These are phyloP conservation scores for Trematocara variabile DNA, from an alignment of 2,113 vertebrate species.

Conservation along the genomic window DNA sequence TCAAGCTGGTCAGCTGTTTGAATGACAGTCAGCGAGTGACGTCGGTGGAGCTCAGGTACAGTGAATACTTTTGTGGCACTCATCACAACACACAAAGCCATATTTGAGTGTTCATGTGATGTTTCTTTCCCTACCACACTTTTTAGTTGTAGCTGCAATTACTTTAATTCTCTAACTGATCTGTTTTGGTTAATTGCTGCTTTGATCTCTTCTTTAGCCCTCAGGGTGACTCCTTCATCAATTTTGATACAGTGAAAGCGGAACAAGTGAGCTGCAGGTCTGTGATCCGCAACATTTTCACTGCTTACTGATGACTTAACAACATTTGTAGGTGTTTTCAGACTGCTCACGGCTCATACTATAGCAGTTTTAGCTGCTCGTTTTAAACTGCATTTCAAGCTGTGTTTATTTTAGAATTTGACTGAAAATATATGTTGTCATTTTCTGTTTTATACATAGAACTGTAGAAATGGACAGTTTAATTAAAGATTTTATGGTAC, in stretches of 20 bases:
- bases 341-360: rapidly evolving
- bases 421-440: background rate
- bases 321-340: background rate
- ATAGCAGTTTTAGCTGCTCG: no score
- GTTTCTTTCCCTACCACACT: background rate
- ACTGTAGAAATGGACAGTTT: background rate
- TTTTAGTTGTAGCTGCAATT: background rate
- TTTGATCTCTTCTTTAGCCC: constrained; percentile 25
- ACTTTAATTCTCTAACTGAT: background rate
- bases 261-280: constrained; percentile 63
- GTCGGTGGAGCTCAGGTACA: constrained; percentile 63
- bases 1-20: constrained; percentile 53
- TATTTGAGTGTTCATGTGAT: background rate
- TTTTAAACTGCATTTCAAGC: background rate
- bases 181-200: background rate
- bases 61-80: background rate
- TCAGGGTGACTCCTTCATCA: constrained; percentile 52
- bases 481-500: background rate
- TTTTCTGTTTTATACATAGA: background rate
- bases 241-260: constrained; percentile 35
- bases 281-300: background rate
- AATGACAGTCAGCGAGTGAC: constrained; percentile 29
- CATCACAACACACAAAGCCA: background rate
- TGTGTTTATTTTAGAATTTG: background rate
- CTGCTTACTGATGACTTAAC: background rate